Percentiles rank a stretch among this genome's conserved stretches.
phyloP scores from a whole-genome alignment of 2,888 invertebrate species.

The Drosophila anomelani region DNA sequence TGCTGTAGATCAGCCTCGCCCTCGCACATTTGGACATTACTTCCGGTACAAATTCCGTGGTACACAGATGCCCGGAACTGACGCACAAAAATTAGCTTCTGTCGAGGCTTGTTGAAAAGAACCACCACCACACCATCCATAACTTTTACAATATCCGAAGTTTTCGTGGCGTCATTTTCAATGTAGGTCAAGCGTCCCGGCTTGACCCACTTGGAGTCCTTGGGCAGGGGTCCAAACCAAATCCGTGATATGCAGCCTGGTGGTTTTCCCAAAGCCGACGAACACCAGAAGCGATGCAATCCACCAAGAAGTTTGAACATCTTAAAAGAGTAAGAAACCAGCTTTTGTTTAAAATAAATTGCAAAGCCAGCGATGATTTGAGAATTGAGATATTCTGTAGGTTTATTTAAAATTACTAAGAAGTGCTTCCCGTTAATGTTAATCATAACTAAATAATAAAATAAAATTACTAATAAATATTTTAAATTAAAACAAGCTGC shows the following conservation, averaged over 20 bases:
- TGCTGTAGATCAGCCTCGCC: constrained; percentile 87
- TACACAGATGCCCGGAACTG: constrained; percentile 96
- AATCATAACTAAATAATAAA: background rate
- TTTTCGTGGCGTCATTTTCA: constrained; percentile 90
- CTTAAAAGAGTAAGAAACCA: background rate
- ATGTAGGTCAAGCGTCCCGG: constrained; percentile 90
- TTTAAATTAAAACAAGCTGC: background rate
- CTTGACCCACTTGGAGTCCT: constrained; percentile 89
- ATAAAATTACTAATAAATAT: background rate
- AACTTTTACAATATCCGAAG: constrained; percentile 92
- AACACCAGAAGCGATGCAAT: constrained; percentile 8
- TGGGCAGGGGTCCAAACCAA: constrained; percentile 86
- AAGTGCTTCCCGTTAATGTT: too few relatives aligned
- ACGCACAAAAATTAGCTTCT: constrained; percentile 93
- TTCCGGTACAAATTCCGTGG: constrained; percentile 88
- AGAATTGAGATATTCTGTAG: background rate
- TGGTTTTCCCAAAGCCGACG: background rate
- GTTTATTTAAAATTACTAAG: background rate
- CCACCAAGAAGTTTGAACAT: constrained; percentile 33
- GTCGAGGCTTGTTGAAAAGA: constrained; percentile 90
- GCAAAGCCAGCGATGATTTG: background rate
- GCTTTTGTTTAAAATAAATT: background rate
- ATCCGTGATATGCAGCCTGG: constrained; percentile 74
- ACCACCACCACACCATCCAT: constrained; percentile 94
- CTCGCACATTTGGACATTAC: constrained; percentile 61